Percentiles rank a stretch among this genome's conserved stretches.
phyloP scores from a whole-genome alignment of 2,113 vertebrate genomes.

The Fregetta grallaria region DNA sequence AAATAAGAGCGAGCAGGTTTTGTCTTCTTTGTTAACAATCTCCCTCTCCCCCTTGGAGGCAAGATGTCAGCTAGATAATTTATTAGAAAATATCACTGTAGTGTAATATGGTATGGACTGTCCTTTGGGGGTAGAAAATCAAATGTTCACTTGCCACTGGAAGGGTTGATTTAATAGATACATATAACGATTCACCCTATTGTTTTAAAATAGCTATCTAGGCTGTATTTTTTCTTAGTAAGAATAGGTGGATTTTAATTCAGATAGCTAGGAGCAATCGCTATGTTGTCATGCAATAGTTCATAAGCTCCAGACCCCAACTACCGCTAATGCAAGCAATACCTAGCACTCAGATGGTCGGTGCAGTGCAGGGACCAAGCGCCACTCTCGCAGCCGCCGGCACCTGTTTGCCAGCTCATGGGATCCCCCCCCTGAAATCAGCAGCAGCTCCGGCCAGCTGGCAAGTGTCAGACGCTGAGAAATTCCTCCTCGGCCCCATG shows the following conservation, averaged over 20 bases:
- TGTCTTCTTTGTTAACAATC: neutral
- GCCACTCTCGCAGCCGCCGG: accelerated
- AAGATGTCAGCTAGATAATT: conserved; percentile 10
- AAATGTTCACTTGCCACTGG: conserved; percentile 36
- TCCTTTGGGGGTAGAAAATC: conserved; percentile 37
- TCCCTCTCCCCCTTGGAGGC: neutral
- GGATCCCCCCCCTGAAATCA: neutral
- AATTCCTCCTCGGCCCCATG: neutral
- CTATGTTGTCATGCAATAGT: too few species aligned
- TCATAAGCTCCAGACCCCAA: neutral
- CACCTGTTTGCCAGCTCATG: neutral
- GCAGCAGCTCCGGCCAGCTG: neutral
- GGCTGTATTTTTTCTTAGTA: neutral
- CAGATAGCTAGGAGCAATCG: neutral
- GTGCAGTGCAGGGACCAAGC: neutral
- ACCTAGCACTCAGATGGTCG: accelerated
- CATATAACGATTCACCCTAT: neutral
- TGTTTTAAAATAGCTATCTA: neutral
- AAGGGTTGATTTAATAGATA: conserved; percentile 20
- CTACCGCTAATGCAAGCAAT: accelerated
- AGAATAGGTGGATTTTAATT: neutral
- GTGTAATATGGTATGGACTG: neutral
- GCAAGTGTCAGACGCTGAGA: neutral
- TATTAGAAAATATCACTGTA: conserved; percentile 5
- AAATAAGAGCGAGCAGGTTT: neutral